Base-by-base conservation (phyloP, 2,888 invertebrate genomes). In the Nymphalis urticae region DNA sequence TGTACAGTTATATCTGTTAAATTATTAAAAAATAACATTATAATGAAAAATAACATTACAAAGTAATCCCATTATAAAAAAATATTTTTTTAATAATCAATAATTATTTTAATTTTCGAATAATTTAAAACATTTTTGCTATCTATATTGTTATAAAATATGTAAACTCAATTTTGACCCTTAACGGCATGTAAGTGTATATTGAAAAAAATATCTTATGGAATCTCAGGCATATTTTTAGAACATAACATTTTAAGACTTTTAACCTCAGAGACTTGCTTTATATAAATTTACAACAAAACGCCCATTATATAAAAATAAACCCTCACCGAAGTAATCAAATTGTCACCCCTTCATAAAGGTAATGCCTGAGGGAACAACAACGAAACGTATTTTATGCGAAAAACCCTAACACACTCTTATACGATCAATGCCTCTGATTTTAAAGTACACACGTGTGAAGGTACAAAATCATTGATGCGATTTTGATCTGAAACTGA, bases 381-480 rank as follows among this genome's bases (percentile, higher is more conserved):
- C 68, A 64, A 68, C 66, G 65, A 71, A 68, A 70, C 66, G 50
- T 70, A 70, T 70, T 70, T 73, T 67, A 70, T 69, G 69, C 69
- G 68, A 65, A 70, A 67, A 67, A 62, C 71, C 62, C 62, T 62
- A 70, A 54, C 27, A 54, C 67, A 68, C 62, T 56, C 65, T 70
- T 60, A 61, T 68, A 70, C 68, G 72, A 72, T 72, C 70, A 72
- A 70, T 72, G 70, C 64, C 48, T 64, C 61, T 60, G 70, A 70
- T 70, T 72, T 70, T 63, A 66, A 60, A 68, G 48, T 68, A 54
- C 66, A 61, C 47, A 61, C 61, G 66, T 68, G 63, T 63, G 61
- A 61, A 68, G 24, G 53, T 60, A 50, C 24, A 60, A 48, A 50
- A 48, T 10, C 3, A 2, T 5, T 48, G 36, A 59, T 27, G 21